A percentile compares a stretch with the other conserved stretches of the same genome.
Evolutionary conservation across 2,888 invertebrate genomes (phyloP).

Genomic region (Encarsia formosa): DNA sequence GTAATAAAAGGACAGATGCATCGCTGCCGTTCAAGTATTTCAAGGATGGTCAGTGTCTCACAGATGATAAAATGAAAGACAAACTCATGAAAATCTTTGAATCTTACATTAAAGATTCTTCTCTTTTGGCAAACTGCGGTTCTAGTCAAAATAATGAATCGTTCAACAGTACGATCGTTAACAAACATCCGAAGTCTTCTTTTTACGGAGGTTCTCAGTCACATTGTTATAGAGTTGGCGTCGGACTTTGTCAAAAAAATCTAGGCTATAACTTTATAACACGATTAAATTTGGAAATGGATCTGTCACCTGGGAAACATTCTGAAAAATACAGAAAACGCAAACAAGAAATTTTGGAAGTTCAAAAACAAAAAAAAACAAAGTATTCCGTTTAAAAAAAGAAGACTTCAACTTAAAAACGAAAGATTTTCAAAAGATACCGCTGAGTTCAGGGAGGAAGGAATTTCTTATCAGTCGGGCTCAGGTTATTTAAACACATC

Average conservation of each 20-base stretch:
- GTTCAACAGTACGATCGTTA: conserved; percentile 18
- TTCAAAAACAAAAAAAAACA: conserved; percentile 2
- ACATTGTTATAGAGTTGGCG: conserved; percentile 15
- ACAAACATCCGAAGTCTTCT: conserved; percentile 22
- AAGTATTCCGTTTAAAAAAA: conserved; percentile 11
- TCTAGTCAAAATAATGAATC: conserved; percentile 28
- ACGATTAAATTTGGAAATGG: conserved; percentile 8
- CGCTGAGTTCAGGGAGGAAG: conserved; percentile 15
- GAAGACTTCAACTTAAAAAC: conserved; percentile 15
- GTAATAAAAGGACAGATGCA: conserved; percentile 3
- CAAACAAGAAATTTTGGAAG: not conserved
- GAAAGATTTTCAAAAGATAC: conserved; percentile 4
- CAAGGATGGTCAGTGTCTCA: conserved; percentile 17
- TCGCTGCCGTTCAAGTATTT: conserved; percentile 10
- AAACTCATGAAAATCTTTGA: conserved; percentile 16
- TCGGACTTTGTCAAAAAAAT: conserved; percentile 10
- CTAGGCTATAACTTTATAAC: conserved; percentile 13
- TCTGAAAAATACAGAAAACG: conserved; percentile 16
- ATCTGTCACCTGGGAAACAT: conserved; percentile 19
- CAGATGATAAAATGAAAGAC: conserved; percentile 1
- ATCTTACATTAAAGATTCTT: conserved; percentile 7
- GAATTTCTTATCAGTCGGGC: conserved; percentile 20
- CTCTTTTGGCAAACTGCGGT: conserved; percentile 13
- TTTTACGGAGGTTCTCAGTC: conserved; percentile 27
- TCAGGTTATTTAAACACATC: conserved; percentile 15